Base-by-base conservation (phyloP, 2,797 vertebrate species). In the Pseudocheirus occidentalis region DNA sequence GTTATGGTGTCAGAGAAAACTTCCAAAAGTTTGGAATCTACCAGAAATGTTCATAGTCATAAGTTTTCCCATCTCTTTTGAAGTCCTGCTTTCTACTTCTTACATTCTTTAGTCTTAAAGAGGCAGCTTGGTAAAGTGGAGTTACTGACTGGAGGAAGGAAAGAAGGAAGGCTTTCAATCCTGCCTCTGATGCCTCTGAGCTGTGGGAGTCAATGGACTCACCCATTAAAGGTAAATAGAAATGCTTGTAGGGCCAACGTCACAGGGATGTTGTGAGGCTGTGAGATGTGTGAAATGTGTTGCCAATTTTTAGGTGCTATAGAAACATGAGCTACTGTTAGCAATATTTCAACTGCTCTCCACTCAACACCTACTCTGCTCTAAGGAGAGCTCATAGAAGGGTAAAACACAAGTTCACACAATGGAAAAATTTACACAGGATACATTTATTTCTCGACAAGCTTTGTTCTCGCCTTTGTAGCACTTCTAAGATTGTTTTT, bases 401-500 rank as follows among this genome's bases (percentile, higher is more conserved):
- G 31, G 12, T 34, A n/a, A 66, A n/a, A 59, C 9, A 66, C 59
- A 66, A n/a, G 59, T 1, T 66, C 59, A 66, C 34, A 31, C 59
- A 16, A 66, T n/a, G 59, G 59, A 13, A n/a, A 66, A 66, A 66
- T 11, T 5, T 34, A 34, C 31, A n/a, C 13, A 34, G 31, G 29
- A 34, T 16, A 34, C 13, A 16, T 5, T 66, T 4, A 34, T 16
- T 66, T 95, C 29, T 31, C 50, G 50, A 3, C 50, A 21, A 52
- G 40, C 29, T 94, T 92, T 92, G n/a, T 52, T 93, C 27, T 92
- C 90, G 2, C 53, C 62, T 95, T 94, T 50, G 24, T 28, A 55
- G 34, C 40, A 58, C 18, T 18, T 53, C 18, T 73, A 66, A 81
- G 89, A 90, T 13, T 94, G 66, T 90, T 96, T 96, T 93, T 94